Evolutionary conservation across 2,113 vertebrate genomes (phyloP), one percentile per base, ranked within the genome.

Genomic region (Chitala chitala): DNA sequence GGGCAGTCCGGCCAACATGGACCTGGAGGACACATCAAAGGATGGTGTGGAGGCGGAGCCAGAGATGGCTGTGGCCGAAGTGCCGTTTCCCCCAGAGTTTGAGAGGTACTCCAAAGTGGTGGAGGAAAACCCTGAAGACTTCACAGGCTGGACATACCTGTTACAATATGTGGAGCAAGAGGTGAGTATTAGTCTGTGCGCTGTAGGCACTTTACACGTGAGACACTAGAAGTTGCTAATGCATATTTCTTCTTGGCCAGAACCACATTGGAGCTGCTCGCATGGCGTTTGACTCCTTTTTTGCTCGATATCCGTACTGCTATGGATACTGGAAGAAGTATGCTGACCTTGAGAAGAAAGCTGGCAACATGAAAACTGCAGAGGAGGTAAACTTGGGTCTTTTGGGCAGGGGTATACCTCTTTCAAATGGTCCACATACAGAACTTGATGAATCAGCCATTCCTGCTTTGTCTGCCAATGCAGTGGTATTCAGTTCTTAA

Each of bases 301-400:
- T 99, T 81, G 84, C 93, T 0, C 94, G 92, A 42, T 99, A 99
- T 77, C 98, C 98, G 0, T 99, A 99, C 87, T 99, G 98, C 86
- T 99, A 99, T 73, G 98, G 98, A 64, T 99, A 99, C 77, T 99
- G 98, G 98, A 99, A 99, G 86, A 99, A 99, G 78, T 99, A 98
- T 31, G 94, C 98, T 0, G 98, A 99, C 80, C 92, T 98, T 6
- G 96, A 99, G 83, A 98, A 94, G 83, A 94, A 93, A 24, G 92
- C 96, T 1, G 90, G 86, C 74, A 92, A 94, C 80, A 79, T 95
- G 29, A 95, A 98, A 55, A 90, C 93, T 69, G 94, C 98, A 40
- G 96, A 99, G 80, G 96, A 99, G 95, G 97, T 98, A 90, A 75
- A 89, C 88, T 86, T 72, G 10, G 78, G 75, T 55, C 2, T 63